These are phyloP conservation scores for Ceyx margarethae DNA, from an alignment of 2,113 vertebrate species.

Conservation along the genomic window DNA sequence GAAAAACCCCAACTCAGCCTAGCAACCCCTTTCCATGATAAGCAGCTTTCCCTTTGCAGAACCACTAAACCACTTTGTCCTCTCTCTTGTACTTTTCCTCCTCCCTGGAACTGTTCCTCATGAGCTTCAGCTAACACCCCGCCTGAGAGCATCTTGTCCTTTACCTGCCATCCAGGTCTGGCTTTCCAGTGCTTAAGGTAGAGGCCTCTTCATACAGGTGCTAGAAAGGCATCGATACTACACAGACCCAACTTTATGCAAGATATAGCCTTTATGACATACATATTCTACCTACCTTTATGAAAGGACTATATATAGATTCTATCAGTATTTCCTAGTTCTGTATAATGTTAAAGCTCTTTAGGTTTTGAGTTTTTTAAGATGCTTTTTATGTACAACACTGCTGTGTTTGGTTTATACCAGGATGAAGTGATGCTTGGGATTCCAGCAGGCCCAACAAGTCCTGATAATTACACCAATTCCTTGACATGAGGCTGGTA, in stretches of 20 bases:
- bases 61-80: too few species aligned
- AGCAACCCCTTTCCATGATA: accelerated
- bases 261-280: not conserved
- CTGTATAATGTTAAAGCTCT: not conserved
- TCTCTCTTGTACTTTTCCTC: not conserved
- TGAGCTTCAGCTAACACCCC: not conserved
- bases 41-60: not conserved
- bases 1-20: not conserved
- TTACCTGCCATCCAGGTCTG: not conserved
- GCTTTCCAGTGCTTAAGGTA: not conserved
- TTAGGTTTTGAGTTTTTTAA: not conserved
- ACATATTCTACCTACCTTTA: not conserved
- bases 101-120: not conserved
- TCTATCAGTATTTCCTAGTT: not conserved
- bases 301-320: too few species aligned
- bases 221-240: not conserved
- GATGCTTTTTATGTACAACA: not conserved
- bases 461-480: accelerated
- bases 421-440: not conserved
- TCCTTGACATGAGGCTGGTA: constrained; percentile 35
- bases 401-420: not conserved
- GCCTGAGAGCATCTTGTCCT: not conserved
- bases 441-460: not conserved
- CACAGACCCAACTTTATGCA: not conserved
- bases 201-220: not conserved